These are phyloP conservation scores for Leptinotarsa defecta DNA, from an alignment of 1,140 invertebrate species.

Conservation along the genomic window DNA sequence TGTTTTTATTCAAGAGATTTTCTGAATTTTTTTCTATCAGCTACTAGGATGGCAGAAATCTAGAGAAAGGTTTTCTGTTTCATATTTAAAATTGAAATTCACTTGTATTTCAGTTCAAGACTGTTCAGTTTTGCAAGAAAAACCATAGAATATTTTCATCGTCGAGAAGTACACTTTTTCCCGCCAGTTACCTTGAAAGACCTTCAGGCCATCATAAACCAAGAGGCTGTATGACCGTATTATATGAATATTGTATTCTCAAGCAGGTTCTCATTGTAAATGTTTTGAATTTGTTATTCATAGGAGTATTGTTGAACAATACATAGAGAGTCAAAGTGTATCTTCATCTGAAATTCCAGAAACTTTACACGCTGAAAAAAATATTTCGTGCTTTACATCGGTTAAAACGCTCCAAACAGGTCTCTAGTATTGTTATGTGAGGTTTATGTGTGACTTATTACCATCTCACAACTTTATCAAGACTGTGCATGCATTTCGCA, in stretches of 20 bases:
- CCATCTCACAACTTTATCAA: conserved; percentile 40
- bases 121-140: too few species aligned
- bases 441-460: conserved; percentile 38
- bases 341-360: conserved; percentile 50
- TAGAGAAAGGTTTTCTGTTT: too few species aligned
- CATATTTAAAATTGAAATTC: too few species aligned
- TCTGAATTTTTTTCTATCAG: too few species aligned
- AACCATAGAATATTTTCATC: too few species aligned
- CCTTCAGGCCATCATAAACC: neutral
- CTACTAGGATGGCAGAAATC: too few species aligned
- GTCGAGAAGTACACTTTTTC: too few species aligned
- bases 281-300: conserved; percentile 46
- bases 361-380: conserved; percentile 41
- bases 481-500: conserved; percentile 27
- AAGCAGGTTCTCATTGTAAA: conserved; percentile 16
- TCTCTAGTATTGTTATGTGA: conserved; percentile 35
- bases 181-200: too few species aligned
- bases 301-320: conserved; percentile 48
- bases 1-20: too few species aligned
- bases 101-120: too few species aligned
- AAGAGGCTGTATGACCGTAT: neutral
- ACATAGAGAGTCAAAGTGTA: conserved; percentile 47
- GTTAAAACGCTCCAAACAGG: conserved; percentile 38
- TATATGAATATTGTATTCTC: conserved; percentile 14
- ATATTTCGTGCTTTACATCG: conserved; percentile 42